Percentiles rank a stretch among this genome's conserved stretches.
Conservation (phyloP, 2,888 invertebrate species). For the Labia minor region DNA sequence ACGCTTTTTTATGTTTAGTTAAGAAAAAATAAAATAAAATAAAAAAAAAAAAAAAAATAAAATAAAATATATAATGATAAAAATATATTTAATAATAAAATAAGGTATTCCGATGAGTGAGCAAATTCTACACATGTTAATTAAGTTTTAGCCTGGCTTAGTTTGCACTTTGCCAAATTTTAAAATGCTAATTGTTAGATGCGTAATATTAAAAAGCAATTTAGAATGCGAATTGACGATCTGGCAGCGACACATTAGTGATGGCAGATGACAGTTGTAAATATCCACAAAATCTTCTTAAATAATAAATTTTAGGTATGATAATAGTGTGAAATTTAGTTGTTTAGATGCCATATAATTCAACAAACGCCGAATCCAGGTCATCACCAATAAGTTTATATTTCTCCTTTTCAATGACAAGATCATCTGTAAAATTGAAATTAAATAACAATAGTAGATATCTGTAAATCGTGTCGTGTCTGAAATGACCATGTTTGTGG, state of each 20-base stretch:
- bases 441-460: constrained; percentile 17
- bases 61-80: constrained; percentile 26
- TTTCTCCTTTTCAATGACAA: constrained; percentile 95
- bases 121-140: background rate
- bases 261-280: constrained; percentile 26
- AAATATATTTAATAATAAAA: constrained; percentile 22
- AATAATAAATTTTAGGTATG: constrained; percentile 18
- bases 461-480: constrained; percentile 13
- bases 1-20: constrained; percentile 22
- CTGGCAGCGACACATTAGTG: constrained; percentile 26
- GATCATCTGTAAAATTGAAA: constrained; percentile 61
- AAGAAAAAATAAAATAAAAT: constrained; percentile 27
- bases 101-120: constrained; percentile 20
- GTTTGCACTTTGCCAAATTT: background rate
- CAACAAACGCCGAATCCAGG: constrained; percentile 97
- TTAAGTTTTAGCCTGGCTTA: background rate
- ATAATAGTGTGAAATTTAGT: constrained; percentile 20
- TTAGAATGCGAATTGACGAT: constrained; percentile 15
- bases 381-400: constrained; percentile 99
- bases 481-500: background rate
- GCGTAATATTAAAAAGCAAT: constrained; percentile 19
- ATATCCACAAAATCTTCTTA: constrained; percentile 20
- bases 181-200: constrained; percentile 14
- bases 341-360: constrained; percentile 52
- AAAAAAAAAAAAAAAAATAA: constrained; percentile 26